Base-by-base conservation (phyloP, 2,888 invertebrate species). In the Diplazon laetatorius region DNA sequence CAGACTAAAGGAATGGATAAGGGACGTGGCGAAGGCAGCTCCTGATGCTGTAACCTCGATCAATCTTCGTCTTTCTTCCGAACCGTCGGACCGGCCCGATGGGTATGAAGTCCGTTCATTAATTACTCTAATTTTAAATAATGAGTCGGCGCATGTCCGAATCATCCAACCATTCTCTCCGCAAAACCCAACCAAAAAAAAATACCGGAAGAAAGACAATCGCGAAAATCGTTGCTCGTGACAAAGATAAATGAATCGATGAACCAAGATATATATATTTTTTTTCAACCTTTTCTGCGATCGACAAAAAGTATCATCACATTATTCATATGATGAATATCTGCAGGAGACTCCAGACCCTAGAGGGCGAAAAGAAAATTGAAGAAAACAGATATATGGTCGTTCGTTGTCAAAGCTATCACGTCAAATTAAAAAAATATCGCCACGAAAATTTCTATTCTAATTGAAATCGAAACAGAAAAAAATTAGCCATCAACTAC, bases 121-220 rank as follows among this genome's bases (percentile, higher is more conserved):
- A 78, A 78, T 78, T 70, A 78, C 70, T 42, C 16, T 78, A 78
- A 78, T 74, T 78, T 74, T 74, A 60, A 74, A 78, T 74, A 78
- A 78, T 65, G 65, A 60, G 63, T 55, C 69, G 35, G 60, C 55
- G 62, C 55, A 22, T 59, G 68, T 65, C 18, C 20, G 59, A 39
- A 37, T 52, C 46, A 10, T 46, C 55, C 66, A 8, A 35, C 30
- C n/a, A n/a, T 18, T 30, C 25, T 9, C 42, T 39, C 39, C 10
- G 16, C 22, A 16, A n/a, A 8, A 35, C 9, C 2, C 22, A 42
- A n/a, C n/a, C n/a, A 25, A 52, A 48, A 5, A 52, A 50, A 22
- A 50, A 68, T 25, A 16, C 42, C 16, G 25, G 39, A n/a, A 46
- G 59, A 65, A 69, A 77, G n/a, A 25, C n/a, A 57, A 25, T 10